phyloP scores from a whole-genome alignment of 2,888 invertebrate genomes.

The Clivina fossor region DNA sequence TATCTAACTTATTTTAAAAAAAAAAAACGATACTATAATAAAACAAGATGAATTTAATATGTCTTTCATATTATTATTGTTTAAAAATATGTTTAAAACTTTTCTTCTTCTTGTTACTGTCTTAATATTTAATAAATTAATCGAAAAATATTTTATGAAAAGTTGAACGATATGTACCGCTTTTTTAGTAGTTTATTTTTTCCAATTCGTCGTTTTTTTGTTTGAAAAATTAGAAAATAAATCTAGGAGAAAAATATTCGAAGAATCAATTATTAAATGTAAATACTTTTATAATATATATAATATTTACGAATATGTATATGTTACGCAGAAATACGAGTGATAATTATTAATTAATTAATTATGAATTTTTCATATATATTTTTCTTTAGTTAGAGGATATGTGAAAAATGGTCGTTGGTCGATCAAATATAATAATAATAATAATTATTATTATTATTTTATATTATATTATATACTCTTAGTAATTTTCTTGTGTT shows the following conservation, averaged over 20 bases:
- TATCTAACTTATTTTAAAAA: conserved; percentile 23
- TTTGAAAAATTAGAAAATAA: conserved; percentile 9
- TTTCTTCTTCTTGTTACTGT: neutral
- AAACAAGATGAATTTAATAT: conserved; percentile 18
- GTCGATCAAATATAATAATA: too few species aligned
- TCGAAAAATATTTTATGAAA: conserved; percentile 27
- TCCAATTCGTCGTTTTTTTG: conserved; percentile 13
- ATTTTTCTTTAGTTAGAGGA: too few species aligned
- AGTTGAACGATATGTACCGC: conserved; percentile 31
- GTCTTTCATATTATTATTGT: conserved; percentile 27
- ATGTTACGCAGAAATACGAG: too few species aligned
- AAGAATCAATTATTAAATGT: neutral
- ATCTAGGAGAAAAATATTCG: neutral
- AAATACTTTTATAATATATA: too few species aligned
- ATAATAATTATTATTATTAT: too few species aligned
- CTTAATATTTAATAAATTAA: conserved; percentile 25
- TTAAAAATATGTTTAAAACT: neutral
- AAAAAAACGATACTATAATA: conserved; percentile 13
- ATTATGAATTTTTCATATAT: too few species aligned
- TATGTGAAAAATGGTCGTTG: conserved; percentile 7
- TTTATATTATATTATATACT: conserved; percentile 3
- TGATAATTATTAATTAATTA: too few species aligned
- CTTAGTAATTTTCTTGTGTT: conserved; percentile 5
- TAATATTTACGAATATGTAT: too few species aligned
- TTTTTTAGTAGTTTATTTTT: conserved; percentile 7